These are phyloP conservation scores for Nothobranchius kuhntae DNA, from an alignment of 2,113 vertebrate species.

Conservation along the genomic window DNA sequence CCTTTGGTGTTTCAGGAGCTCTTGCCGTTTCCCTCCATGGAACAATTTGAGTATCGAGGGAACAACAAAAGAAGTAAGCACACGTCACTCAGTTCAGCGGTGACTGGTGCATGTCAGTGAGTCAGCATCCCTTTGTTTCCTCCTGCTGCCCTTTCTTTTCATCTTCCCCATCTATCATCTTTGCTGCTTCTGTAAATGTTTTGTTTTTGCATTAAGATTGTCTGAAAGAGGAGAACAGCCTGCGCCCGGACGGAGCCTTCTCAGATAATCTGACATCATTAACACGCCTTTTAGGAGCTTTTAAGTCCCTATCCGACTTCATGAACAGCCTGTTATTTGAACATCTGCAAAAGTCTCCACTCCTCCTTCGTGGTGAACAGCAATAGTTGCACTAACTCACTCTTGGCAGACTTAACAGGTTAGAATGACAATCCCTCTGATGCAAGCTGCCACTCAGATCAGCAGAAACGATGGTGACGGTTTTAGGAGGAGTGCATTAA, in stretches of 20 bases:
- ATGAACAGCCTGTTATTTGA: conserved; percentile 7
- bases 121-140: conserved; percentile 26
- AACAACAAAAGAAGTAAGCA: conserved; percentile 63
- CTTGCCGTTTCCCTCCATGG: conserved; percentile 52
- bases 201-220: background rate
- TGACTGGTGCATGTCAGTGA: conserved; percentile 43
- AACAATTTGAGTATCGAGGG: conserved; percentile 60
- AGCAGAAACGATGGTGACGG: conserved; percentile 16
- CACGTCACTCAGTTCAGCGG: conserved; percentile 57
- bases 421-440: conserved; percentile 36
- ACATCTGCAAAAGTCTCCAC: conserved; percentile 20
- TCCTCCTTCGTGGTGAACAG: conserved; percentile 14
- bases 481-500: conserved; percentile 15
- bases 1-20: conserved; percentile 50
- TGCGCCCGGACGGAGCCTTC: too few species aligned
- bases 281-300: too few species aligned
- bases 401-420: conserved; percentile 45
- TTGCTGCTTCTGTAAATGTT: background rate
- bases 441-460: conserved; percentile 33
- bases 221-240: too few species aligned
- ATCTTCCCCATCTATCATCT: conserved; percentile 2
- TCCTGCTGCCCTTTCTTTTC: conserved; percentile 5
- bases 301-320: background rate
- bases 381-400: conserved; percentile 11
- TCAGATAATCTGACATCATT: too few species aligned